A percentile compares a stretch with the other conserved stretches of the same genome.
Evolutionary conservation across 2,888 invertebrate genomes (phyloP).

Genomic region (Polydrusus cervinus): DNA sequence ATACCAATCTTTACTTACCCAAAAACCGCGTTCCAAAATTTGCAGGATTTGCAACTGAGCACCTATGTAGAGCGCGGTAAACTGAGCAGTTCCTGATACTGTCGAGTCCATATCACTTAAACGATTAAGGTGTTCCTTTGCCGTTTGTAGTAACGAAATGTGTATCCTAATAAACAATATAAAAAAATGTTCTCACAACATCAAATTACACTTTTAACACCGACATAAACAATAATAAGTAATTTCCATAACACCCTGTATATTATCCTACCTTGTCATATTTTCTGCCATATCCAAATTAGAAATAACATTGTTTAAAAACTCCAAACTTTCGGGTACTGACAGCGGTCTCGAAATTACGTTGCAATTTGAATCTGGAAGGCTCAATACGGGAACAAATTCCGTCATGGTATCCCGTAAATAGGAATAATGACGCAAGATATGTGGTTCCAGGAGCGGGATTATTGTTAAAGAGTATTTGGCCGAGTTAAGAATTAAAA

Average conservation of each 20-base stretch:
- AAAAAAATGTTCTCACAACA: too few species aligned
- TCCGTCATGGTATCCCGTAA: slow-evolving; percentile 93
- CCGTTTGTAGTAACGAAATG: slow-evolving; percentile 76
- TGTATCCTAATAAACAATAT: slow-evolving; percentile 69
- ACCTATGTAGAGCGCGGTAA: slow-evolving; percentile 86
- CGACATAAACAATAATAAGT: too few species aligned
- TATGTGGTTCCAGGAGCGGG: slow-evolving; percentile 93
- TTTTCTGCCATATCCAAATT: slow-evolving; percentile 82
- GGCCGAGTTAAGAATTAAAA: slow-evolving; percentile 96
- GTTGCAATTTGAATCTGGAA: slow-evolving; percentile 68
- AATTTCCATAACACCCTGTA: too few species aligned
- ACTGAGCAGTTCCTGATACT: slow-evolving; percentile 87
- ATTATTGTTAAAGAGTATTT: slow-evolving; percentile 92
- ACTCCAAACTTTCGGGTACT: slow-evolving; percentile 80
- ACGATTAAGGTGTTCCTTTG: slow-evolving; percentile 80
- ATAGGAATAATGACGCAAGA: slow-evolving; percentile 94
- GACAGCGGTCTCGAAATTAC: slow-evolving; percentile 71
- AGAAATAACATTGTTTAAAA: slow-evolving; percentile 82
- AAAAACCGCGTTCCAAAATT: slow-evolving; percentile 70
- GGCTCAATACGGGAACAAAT: slow-evolving; percentile 84
- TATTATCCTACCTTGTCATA: slow-evolving; percentile 71
- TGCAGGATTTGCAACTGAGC: slow-evolving; percentile 77
- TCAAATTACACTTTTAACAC: too few species aligned
- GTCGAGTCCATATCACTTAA: slow-evolving; percentile 86
- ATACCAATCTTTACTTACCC: slow-evolving; percentile 67